Evolutionary conservation across 2,888 invertebrate species (phyloP), one percentile per base, ranked within the genome.

Genomic region (Cataglyphis altisquamis): DNA sequence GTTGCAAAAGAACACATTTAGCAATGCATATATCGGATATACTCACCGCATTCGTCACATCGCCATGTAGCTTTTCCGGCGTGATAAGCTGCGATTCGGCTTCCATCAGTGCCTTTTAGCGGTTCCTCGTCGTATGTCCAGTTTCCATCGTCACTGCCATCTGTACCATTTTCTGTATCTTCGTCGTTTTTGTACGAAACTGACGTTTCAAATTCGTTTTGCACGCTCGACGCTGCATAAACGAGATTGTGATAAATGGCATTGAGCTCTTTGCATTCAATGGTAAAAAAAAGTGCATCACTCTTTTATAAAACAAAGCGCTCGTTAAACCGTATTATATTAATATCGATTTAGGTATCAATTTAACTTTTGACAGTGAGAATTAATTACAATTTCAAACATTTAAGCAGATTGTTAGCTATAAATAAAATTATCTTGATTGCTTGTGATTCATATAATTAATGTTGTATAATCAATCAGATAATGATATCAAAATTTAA

Each of bases 181-280:
- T 94, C 94, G 62, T 93, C 93, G 18, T 88, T 92, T 85, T 94
- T 94, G 64, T 94, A 94, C 32, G 94, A 91, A 39, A 94, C 94
- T 52, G 94, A 93, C 12, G 94, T 92, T 88, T 95, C 94, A 83
- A 94, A 95, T 87, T 95, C 95, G 86, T 95, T 95, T 84, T 94
- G 95, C 48, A 94, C 94, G 84, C 93, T 94, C 62, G 94, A 94
- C 21, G 94, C 94, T 94, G 66, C 32, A 66, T 12, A 32, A 36
- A 60, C 41, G 25, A 81, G 64, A 55, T 62, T 67, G 48, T 10
- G 45, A 60, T 72, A 66, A 85, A 39, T 63, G 12, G 3, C 32
- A 48, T 68, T 48, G 21, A 18, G 12, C n/a, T 36, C 29, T 25
- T 73, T 39, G 6, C 45, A 32, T 60, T 52, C n/a, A 10, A 80